A percentile compares a stretch with the other conserved stretches of the same genome.
These are phyloP conservation scores for Gorsachius magnificus DNA, from an alignment of 2,797 vertebrate genomes.

Conservation along the genomic window DNA sequence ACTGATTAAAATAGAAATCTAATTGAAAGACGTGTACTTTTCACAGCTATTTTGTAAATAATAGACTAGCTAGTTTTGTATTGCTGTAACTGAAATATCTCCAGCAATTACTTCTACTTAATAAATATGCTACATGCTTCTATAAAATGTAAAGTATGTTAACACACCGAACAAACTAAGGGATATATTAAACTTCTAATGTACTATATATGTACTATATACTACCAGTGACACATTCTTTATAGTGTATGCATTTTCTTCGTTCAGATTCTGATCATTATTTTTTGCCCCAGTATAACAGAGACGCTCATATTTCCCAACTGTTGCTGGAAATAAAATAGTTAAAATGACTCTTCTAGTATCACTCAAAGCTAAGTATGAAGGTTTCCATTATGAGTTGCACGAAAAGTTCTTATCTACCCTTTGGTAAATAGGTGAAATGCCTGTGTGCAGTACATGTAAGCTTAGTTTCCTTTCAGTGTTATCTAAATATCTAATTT, in stretches of 20 bases:
- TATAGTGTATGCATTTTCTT: not conserved
- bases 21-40: not conserved
- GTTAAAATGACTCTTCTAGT: constrained; percentile 1
- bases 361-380: not conserved
- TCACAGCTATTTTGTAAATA: not conserved
- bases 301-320: not conserved
- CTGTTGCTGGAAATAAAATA: not conserved
- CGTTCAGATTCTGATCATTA: not conserved
- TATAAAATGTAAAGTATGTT: not conserved
- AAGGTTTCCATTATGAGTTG: constrained; percentile 37
- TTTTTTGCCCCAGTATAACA: not conserved
- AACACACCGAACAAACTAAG: not conserved
- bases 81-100: not conserved
- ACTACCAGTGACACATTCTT: not conserved
- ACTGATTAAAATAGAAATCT: not conserved
- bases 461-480: constrained; percentile 21
- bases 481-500: constrained; percentile 25
- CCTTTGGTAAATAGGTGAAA: constrained; percentile 20
- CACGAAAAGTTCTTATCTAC: constrained; percentile 35
- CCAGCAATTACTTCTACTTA: not conserved
- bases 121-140: not conserved
- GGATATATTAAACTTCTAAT: not conserved
- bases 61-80: not conserved
- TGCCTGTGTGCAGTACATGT: not conserved
- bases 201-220: not conserved